Conservation (phyloP, 2,888 invertebrate species). For the Pegoplata infirma region DNA sequence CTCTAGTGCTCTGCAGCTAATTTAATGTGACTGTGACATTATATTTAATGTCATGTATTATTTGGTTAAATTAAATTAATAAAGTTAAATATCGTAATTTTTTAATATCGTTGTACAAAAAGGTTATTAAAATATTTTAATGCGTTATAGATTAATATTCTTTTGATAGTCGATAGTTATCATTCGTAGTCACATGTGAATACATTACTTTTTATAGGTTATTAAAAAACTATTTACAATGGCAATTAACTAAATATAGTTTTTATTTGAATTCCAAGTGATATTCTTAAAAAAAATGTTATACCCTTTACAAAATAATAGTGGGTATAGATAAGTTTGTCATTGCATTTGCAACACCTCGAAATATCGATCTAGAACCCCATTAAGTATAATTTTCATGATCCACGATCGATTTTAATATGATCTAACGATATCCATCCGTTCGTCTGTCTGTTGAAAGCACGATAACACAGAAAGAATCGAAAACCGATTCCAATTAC, state of each 20-base stretch:
- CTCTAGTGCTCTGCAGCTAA: not conserved
- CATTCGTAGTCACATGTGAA: not conserved
- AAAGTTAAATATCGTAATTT: constrained; percentile 38
- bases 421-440: no score
- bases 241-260: constrained; percentile 40
- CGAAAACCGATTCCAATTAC: no score
- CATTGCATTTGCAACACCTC: no score
- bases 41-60: constrained; percentile 26
- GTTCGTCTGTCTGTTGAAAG: no score
- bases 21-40: not conserved
- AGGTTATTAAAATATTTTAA: constrained; percentile 42
- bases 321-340: no score
- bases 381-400: no score
- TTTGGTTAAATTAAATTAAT: constrained; percentile 37
- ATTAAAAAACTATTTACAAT: constrained; percentile 24
- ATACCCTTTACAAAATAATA: no score
- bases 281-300: no score
- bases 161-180: not conserved
- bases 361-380: no score
- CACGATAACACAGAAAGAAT: no score
- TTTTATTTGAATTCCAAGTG: not conserved
- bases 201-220: not conserved
- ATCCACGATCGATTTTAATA: no score
- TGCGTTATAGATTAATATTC: not conserved
- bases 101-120: constrained; percentile 44